Percentiles rank a stretch among this genome's conserved stretches.
Conservation (phyloP, 2,888 invertebrate species). For the Bruchidius siliquastri region DNA sequence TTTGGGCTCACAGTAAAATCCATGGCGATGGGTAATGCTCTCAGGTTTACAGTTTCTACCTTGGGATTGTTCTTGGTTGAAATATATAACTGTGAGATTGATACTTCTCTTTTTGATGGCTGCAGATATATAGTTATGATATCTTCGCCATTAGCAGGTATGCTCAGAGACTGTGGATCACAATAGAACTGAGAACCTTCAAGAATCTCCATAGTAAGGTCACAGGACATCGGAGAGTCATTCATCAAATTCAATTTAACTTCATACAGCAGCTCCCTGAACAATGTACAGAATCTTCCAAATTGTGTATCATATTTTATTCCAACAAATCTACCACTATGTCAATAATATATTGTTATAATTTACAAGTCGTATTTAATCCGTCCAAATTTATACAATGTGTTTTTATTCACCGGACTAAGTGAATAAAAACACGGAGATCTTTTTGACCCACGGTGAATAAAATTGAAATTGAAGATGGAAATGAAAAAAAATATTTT, state of each 20-base stretch:
- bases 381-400: no score
- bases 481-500: no score
- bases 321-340: not conserved
- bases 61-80: constrained; percentile 53
- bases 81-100: constrained; percentile 37
- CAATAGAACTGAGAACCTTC: constrained; percentile 47
- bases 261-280: constrained; percentile 15
- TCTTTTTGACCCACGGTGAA: no score
- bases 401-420: no score
- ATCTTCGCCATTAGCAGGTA: constrained; percentile 34
- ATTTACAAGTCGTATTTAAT: no score
- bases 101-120: constrained; percentile 37
- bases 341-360: no score
- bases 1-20: constrained; percentile 46
- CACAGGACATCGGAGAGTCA: constrained; percentile 51
- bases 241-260: constrained; percentile 52
- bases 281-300: not conserved
- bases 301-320: not conserved
- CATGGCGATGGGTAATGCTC: constrained; percentile 52
- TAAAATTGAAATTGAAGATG: no score
- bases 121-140: constrained; percentile 33
- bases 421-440: no score
- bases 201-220: constrained; percentile 49
- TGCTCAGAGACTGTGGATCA: constrained; percentile 36
- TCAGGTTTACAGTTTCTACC: constrained; percentile 31